Base-by-base conservation (phyloP, 2,888 invertebrate genomes). In the Oligia fasciuncula region DNA sequence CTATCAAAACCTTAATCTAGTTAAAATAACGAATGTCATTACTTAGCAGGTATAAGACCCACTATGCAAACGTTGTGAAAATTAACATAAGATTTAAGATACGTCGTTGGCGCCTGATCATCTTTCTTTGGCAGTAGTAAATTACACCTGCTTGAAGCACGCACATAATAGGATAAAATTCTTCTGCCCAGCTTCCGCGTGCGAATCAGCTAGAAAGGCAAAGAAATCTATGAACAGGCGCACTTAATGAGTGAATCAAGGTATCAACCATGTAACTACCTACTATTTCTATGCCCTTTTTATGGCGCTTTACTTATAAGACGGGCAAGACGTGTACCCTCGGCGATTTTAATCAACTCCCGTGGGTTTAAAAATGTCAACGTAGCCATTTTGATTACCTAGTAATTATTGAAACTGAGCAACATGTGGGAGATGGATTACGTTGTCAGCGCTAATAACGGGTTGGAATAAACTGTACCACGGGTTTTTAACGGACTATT, bases 331-430 rank as follows among this genome's bases (percentile, higher is more conserved):
- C 63, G 46, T 43, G 69, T 68, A 63, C 46, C 73, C 68, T 78
- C 67, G 35, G 43, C 65, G 46, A 54, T 76, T 86, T 77, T 85
- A 85, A 87, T 87, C 83, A 79, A 85, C 73, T 68, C 67, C 73
- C 71, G 72, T 81, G 84, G 60, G 67, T 43, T 82, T 90, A 87
- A 91, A 90, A 85, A 89, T 87, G 89, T 90, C 84, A 85, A 54
- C 85, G 70, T 69, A n/a, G 62, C 66, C 77, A 81, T 85, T 80
- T 80, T 79, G 60, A 81, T 81, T 76, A 29, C 29, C 29, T 29
- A 70, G 73, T 86, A 82, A 90, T 89, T 86, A 89, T 82, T 80
- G 76, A 81, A 81, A 85, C 74, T 70, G 73, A 79, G 72, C 49
- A 73, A 73, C 14, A 80, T 85, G 80, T 65, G 77, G 35, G 71